phyloP scores from a whole-genome alignment of 2,888 invertebrate species.

The Acronicta psi region DNA sequence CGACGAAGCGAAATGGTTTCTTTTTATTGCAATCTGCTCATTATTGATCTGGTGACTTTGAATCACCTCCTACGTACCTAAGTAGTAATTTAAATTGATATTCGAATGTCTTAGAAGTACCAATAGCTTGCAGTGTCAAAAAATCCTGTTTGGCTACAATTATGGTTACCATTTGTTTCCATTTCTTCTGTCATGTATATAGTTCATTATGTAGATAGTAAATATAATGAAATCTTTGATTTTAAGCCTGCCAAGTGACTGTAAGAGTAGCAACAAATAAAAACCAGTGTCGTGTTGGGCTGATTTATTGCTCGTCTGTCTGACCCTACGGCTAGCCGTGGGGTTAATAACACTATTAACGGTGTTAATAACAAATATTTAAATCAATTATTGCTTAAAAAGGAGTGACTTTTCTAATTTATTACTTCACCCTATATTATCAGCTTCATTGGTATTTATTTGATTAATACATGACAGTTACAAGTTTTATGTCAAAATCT shows the following conservation, averaged over 20 bases:
- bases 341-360: neutral
- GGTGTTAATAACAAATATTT: neutral
- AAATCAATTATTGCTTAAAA: constrained; percentile 1
- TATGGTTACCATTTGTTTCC: too few relatives aligned
- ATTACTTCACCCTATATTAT: constrained; percentile 1
- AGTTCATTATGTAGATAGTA: too few relatives aligned
- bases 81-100: constrained; percentile 11
- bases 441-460: constrained; percentile 8
- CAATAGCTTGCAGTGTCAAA: neutral
- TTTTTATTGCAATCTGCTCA: constrained; percentile 20
- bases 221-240: too few relatives aligned
- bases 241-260: too few relatives aligned
- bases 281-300: too few relatives aligned
- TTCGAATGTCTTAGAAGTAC: constrained; percentile 2
- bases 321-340: too few relatives aligned
- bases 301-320: too few relatives aligned
- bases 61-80: constrained; percentile 4
- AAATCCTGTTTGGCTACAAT: too few relatives aligned
- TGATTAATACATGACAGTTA: constrained; percentile 22
- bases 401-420: constrained; percentile 2
- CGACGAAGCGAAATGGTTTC: constrained; percentile 6
- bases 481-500: constrained; percentile 18
- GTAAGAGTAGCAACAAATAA: too few relatives aligned
- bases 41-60: constrained; percentile 35
- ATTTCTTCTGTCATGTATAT: too few relatives aligned